Percentiles rank a stretch among this genome's conserved stretches.
Evolutionary conservation across 2,797 vertebrate genomes (phyloP).

Genomic region (Vultur gryphus): DNA sequence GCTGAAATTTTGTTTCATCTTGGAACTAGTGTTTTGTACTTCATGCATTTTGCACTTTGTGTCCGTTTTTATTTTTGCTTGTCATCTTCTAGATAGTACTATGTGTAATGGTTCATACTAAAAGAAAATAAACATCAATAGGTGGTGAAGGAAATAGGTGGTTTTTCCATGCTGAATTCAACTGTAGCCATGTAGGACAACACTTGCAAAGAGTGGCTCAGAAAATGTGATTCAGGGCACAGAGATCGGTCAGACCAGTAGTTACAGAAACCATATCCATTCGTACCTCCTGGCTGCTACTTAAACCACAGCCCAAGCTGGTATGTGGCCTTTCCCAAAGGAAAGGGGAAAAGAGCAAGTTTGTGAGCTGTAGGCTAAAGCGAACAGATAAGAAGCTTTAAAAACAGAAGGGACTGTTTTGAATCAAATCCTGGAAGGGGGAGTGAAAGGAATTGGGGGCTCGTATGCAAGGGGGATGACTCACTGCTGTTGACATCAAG

Average conservation of each 20-base stretch:
- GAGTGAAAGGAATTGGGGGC: neutral
- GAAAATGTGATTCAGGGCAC: neutral
- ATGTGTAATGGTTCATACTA: neutral
- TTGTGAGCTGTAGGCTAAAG: neutral
- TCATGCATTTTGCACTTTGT: fast-evolving
- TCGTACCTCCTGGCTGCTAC: neutral
- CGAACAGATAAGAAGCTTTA: neutral
- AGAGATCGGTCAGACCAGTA: neutral
- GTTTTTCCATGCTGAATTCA: neutral
- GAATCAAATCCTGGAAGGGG: neutral
- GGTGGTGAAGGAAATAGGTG: neutral
- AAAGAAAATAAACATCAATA: neutral
- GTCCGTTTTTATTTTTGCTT: fast-evolving
- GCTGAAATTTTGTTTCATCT: neutral
- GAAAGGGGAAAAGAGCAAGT: neutral
- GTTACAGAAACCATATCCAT: neutral
- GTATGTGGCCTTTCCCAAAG: neutral
- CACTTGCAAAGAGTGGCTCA: neutral
- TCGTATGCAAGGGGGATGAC: neutral
- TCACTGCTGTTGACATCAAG: neutral
- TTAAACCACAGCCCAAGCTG: neutral
- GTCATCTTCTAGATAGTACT: neutral
- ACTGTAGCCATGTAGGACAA: neutral
- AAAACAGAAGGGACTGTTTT: neutral
- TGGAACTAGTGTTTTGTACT: neutral